Conservation (phyloP, 2,888 invertebrate species). For the Rhopalosiphum nymphaeae region DNA sequence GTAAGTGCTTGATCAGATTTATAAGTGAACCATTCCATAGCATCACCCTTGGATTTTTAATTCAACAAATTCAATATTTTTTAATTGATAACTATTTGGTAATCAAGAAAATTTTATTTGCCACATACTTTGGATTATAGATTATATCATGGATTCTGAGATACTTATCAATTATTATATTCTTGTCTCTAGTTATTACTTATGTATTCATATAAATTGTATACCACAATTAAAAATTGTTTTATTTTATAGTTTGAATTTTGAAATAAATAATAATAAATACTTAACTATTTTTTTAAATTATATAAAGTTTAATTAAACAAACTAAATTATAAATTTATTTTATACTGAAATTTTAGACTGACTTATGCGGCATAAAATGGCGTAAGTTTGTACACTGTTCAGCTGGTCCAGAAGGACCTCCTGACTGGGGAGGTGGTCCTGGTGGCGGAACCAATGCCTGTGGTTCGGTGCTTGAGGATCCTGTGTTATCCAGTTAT, state of each 20-base stretch:
- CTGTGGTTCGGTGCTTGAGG: conserved; percentile 78
- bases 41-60: neutral
- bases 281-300: neutral
- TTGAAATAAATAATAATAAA: neutral
- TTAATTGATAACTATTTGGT: neutral
- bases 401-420: conserved; percentile 64
- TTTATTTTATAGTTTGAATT: neutral
- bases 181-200: neutral
- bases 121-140: neutral
- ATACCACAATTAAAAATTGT: neutral
- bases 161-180: neutral
- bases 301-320: neutral
- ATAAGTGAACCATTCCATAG: neutral
- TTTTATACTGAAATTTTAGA: conserved; percentile 76
- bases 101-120: neutral
- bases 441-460: conserved; percentile 71
- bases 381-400: conserved; percentile 88
- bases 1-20: neutral
- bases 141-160: neutral
- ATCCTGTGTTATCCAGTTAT: conserved; percentile 91
- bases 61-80: neutral
- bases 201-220: neutral
- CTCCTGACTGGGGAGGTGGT: conserved; percentile 77
- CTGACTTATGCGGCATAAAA: conserved; percentile 99
- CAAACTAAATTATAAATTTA: neutral